These are phyloP conservation scores for Caloenas nicobarica DNA, from an alignment of 2,113 vertebrate genomes.

Conservation along the genomic window DNA sequence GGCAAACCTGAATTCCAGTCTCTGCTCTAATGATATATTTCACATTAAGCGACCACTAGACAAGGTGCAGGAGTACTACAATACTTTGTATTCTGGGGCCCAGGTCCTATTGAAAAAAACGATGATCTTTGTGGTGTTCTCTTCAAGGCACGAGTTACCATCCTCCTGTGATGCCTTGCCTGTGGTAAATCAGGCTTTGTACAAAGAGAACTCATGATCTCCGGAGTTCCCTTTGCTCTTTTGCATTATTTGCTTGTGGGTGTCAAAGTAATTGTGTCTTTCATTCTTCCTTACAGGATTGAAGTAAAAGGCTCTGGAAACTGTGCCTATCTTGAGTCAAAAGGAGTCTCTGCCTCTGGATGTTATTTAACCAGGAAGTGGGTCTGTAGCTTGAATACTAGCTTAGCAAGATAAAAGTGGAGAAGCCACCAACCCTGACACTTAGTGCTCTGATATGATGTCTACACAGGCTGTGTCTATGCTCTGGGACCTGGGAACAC, in stretches of 20 bases:
- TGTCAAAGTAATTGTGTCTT: not conserved
- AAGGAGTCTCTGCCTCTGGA: conserved; percentile 43
- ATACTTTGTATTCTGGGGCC: not conserved
- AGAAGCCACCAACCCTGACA: not conserved
- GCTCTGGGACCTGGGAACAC: not conserved
- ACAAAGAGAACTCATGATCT: not conserved
- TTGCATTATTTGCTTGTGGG: not conserved
- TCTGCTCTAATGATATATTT: not conserved
- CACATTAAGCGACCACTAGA: not conserved
- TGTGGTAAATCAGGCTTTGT: not conserved
- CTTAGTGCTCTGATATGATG: not conserved
- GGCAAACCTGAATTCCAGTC: not conserved
- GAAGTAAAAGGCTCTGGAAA: conserved; percentile 52
- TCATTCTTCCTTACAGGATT: not conserved
- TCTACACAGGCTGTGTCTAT: fast-evolving
- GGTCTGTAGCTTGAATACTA: conserved; percentile 35
- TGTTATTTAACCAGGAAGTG: conserved; percentile 57
- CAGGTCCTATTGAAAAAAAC: not conserved
- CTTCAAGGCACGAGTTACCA: not conserved
- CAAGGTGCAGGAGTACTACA: not conserved
- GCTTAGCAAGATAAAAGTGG: not conserved
- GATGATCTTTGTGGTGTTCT: not conserved
- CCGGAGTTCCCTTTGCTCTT: not conserved
- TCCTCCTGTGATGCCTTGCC: not conserved
- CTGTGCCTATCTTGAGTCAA: conserved; percentile 52